These are phyloP conservation scores for Thunnus maccoyii DNA, from an alignment of 2,113 vertebrate species.

Conservation along the genomic window DNA sequence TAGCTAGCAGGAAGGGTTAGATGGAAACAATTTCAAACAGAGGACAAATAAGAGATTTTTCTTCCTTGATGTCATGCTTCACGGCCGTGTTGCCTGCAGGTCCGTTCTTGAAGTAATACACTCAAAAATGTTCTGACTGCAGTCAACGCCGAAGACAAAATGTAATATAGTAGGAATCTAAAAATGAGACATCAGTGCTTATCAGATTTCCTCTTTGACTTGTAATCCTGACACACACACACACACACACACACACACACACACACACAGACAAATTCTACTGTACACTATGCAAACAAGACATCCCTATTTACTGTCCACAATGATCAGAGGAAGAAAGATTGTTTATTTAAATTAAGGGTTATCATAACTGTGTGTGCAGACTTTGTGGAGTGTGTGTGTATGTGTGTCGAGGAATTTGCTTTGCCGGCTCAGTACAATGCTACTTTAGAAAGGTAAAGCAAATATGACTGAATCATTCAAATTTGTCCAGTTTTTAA, in stretches of 20 bases:
- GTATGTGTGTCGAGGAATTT: conserved; percentile 2
- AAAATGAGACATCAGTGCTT: conserved; percentile 38
- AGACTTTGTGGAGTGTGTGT: background rate
- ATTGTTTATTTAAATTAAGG: conserved; percentile 33
- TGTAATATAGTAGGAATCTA: conserved; percentile 64
- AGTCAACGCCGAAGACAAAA: conserved; percentile 17
- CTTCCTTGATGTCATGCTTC: conserved; percentile 33
- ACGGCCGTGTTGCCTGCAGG: conserved; percentile 16
- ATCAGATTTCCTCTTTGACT: conserved; percentile 45
- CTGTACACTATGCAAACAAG: conserved; percentile 25
- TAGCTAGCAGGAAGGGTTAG: background rate
- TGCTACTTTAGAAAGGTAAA: background rate
- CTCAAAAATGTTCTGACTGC: background rate
- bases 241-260: conserved; percentile 10
- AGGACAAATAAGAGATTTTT: conserved; percentile 15
- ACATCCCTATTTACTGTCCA: conserved; percentile 43
- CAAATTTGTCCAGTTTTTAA: too few species aligned
- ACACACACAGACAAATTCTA: background rate
- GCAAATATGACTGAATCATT: background rate
- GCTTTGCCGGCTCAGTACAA: background rate
- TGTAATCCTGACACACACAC: background rate
- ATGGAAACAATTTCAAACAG: background rate
- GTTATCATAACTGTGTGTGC: conserved; percentile 13
- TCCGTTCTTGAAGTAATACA: background rate
- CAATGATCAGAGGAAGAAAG: conserved; percentile 13